Base-by-base conservation (phyloP, 2,888 invertebrate genomes). In the Hoplodrina blanda region DNA sequence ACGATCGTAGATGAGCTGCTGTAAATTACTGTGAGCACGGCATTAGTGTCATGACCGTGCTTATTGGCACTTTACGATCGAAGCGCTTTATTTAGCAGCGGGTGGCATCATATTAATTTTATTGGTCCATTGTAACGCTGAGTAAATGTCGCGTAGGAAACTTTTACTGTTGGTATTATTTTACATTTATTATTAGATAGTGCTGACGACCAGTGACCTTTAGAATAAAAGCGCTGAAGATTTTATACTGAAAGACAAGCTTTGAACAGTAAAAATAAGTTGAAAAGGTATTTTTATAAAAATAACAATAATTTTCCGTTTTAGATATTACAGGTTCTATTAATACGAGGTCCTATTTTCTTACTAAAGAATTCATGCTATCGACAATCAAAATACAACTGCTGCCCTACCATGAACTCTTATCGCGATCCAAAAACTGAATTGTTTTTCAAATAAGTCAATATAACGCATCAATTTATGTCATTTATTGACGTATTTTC, bases 11-110 rank as follows among this genome's bases (percentile, higher is more conserved):
- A 67, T 61, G 61, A 73, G 53, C 53, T 76, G 66, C 54, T 70
- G 63, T 80, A 71, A 67, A 64, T 71, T 57, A 76, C 71, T 20
- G 11, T 30, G 66, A 78, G 77, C 50, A 71, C 46, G 72, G 68
- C 66, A 76, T 80, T 73, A 76, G 72, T 69, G 81, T 72, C 70
- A 67, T 70, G 71, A 78, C 80, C 78, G 76, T 70, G 75, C 69
- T 85, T 84, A 89, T 87, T 87, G 87, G 79, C 85, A 84, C 81
- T 94, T 93, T 93, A 94, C 87, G 90, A 90, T 80, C 78, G 73
- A 76, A 86, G 76, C 88, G 89, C 85, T 93, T 91, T 91, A 93
- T 92, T 91, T 90, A 90, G 81, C 94, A 92, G 91, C 93, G 89
- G 94, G 93, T 80, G 92, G 92, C 85, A 85, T 91, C 86, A 84